phyloP scores from a whole-genome alignment of 2,113 vertebrate species.

The Maylandia zebra region DNA sequence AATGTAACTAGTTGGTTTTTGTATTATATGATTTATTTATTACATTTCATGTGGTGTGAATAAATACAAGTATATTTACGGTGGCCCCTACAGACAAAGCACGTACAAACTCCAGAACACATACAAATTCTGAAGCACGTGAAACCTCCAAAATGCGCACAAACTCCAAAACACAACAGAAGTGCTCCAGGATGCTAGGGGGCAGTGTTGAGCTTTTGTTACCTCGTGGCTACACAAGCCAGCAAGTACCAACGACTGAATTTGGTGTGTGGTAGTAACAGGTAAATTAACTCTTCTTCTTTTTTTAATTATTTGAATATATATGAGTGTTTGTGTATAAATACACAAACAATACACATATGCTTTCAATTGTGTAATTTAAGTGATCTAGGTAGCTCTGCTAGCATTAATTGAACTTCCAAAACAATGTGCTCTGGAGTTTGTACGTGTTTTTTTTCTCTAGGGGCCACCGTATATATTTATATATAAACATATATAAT shows the following conservation, averaged over 20 bases:
- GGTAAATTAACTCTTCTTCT: accelerated
- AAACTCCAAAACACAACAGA: too few species aligned
- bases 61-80: not conserved
- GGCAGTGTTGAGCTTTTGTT: too few species aligned
- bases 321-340: too few species aligned
- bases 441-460: accelerated
- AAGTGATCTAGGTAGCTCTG: not conserved
- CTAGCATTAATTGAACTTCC: not conserved
- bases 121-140: accelerated
- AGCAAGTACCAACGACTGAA: accelerated
- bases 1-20: not conserved
- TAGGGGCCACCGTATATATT: accelerated
- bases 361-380: accelerated
- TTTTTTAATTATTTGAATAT: too few species aligned
- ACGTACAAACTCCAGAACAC: too few species aligned
- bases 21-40: not conserved
- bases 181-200: too few species aligned
- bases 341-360: too few species aligned
- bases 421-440: not conserved
- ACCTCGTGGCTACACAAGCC: too few species aligned
- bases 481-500: not conserved
- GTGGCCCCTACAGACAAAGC: accelerated
- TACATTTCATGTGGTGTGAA: not conserved
- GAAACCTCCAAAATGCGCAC: too few species aligned
- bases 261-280: too few species aligned